A percentile compares a stretch with the other conserved stretches of the same genome.
Conservation (phyloP, 1,140 invertebrate species). For the Ostrea edulis region DNA sequence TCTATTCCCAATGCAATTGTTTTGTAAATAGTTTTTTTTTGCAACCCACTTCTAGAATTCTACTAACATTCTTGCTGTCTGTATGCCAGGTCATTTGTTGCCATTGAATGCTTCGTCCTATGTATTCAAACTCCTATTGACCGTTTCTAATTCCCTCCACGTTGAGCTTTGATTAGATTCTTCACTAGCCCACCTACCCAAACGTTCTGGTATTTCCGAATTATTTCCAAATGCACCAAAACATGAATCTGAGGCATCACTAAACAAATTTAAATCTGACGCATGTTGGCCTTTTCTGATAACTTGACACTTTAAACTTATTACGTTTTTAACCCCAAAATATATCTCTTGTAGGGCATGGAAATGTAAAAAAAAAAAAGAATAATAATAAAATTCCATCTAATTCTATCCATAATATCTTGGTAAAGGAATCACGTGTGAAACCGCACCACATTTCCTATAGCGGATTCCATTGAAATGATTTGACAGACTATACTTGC, state of each 20-base stretch:
- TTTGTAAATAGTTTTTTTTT: constrained; percentile 42
- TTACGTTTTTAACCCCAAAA: constrained; percentile 17
- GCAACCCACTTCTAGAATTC: too few species aligned
- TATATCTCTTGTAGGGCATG: constrained; percentile 10
- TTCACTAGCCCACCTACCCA: neutral
- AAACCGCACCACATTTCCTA: too few species aligned
- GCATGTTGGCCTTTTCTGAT: too few species aligned
- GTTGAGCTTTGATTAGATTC: constrained; percentile 8
- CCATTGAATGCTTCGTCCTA: neutral
- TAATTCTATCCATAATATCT: constrained; percentile 31
- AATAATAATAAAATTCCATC: constrained; percentile 45
- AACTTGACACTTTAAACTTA: neutral
- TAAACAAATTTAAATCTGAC: too few species aligned
- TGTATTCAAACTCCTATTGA: too few species aligned
- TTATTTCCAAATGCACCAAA: constrained; percentile 37
- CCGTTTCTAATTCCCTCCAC: constrained; percentile 22
- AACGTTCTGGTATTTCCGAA: neutral
- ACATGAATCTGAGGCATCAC: neutral
- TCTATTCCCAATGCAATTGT: constrained; percentile 38
- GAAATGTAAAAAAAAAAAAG: neutral
- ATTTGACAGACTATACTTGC: constrained; percentile 52
- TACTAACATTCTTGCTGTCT: too few species aligned
- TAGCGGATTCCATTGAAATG: constrained; percentile 50
- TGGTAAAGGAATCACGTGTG: constrained; percentile 44
- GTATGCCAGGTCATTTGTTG: constrained; percentile 7